Percentiles rank a stretch among this genome's conserved stretches.
Conservation (phyloP, 1,140 invertebrate genomes). For the Wiebesia pumilae region DNA sequence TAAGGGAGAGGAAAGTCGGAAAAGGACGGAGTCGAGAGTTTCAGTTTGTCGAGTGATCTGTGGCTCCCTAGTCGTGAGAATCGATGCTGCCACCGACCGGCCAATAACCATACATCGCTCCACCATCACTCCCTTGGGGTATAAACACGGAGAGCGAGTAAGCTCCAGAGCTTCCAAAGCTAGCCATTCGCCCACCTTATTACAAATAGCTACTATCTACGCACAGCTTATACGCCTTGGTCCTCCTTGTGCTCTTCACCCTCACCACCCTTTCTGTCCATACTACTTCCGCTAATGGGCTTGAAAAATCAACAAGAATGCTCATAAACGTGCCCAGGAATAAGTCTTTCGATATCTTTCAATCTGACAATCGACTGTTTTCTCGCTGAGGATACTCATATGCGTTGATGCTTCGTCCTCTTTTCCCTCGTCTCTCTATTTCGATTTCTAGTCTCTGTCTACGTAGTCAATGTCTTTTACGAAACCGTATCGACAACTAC, state of each 20-base stretch:
- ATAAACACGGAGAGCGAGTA: slow-evolving; percentile 48
- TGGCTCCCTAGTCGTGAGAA: slow-evolving; percentile 69
- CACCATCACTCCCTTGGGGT: slow-evolving; percentile 68
- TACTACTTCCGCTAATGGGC: neutral
- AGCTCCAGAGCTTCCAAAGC: neutral
- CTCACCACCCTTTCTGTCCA: neutral
- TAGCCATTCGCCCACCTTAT: slow-evolving; percentile 56
- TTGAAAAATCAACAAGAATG: slow-evolving; percentile 52
- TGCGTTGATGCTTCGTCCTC: slow-evolving; percentile 36
- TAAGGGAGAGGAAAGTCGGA: slow-evolving; percentile 35
- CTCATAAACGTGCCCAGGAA: slow-evolving; percentile 3
- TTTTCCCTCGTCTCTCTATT: slow-evolving; percentile 28
- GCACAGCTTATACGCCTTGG: slow-evolving; percentile 4
- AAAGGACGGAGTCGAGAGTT: slow-evolving; percentile 58
- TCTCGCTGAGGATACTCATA: slow-evolving; percentile 11
- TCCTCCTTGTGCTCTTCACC: neutral
- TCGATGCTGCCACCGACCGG: slow-evolving; percentile 65
- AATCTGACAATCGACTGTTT: slow-evolving; percentile 46
- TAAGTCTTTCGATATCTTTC: slow-evolving; percentile 49
- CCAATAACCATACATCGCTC: slow-evolving; percentile 72
- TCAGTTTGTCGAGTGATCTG: slow-evolving; percentile 69
- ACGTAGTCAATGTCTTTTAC: neutral
- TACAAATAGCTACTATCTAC: slow-evolving; percentile 57
- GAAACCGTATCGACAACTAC: neutral
- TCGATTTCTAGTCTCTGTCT: neutral